Evolutionary conservation across 1,140 invertebrate genomes (phyloP).

Genomic region (Formica selysi): DNA sequence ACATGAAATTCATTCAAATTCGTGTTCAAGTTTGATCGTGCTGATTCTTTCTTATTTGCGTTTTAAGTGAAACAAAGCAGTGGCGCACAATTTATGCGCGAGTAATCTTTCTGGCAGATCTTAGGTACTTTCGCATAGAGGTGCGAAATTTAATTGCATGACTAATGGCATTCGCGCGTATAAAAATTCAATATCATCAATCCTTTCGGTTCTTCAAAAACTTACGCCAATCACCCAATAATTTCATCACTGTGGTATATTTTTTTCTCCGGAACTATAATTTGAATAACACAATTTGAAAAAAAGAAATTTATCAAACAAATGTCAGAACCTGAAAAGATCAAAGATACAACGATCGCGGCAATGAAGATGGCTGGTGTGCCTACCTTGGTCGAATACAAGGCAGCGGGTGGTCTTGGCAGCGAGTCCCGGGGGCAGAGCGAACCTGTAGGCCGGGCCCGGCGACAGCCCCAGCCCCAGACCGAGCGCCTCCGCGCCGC

Average conservation of each 20-base stretch:
- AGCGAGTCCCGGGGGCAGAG: conserved; percentile 86
- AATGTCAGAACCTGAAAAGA: conserved; percentile 8
- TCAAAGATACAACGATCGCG: conserved; percentile 58
- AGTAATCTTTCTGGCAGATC: not conserved
- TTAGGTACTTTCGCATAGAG: not conserved
- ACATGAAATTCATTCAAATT: too few relatives aligned
- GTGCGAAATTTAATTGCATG: conserved; percentile 6
- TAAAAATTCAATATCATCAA: conserved; percentile 18
- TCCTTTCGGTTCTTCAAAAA: conserved; percentile 11
- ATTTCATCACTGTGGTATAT: not conserved
- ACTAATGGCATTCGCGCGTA: not conserved
- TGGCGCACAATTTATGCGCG: not conserved
- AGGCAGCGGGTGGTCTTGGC: conserved; percentile 86
- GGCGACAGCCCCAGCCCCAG: conserved; percentile 86
- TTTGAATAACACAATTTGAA: not conserved
- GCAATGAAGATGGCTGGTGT: conserved; percentile 84
- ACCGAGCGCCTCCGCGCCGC: conserved; percentile 86
- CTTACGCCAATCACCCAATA: not conserved
- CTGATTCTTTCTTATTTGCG: not conserved
- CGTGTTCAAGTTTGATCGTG: not conserved
- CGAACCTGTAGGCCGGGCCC: conserved; percentile 87
- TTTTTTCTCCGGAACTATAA: not conserved
- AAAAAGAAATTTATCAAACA: not conserved
- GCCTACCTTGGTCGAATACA: conserved; percentile 87
- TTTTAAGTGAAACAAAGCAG: not conserved